A percentile compares a stretch with the other conserved stretches of the same genome.
These are phyloP conservation scores for Pleuronectes platessa DNA, from an alignment of 2,113 vertebrate species.

Conservation along the genomic window DNA sequence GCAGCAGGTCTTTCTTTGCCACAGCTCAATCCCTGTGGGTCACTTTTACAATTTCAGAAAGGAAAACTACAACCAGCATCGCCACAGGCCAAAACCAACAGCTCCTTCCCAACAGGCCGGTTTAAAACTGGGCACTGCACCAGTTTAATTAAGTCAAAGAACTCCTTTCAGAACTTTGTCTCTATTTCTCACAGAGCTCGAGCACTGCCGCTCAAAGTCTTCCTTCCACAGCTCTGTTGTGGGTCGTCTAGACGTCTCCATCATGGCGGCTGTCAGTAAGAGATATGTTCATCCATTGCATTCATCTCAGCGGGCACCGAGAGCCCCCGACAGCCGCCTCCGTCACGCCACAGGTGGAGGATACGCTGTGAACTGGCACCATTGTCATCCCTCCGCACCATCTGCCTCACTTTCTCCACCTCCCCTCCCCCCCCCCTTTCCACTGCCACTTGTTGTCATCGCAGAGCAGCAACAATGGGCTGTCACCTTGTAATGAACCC, in stretches of 20 bases:
- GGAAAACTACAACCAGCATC: no score
- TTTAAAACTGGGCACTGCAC: no score
- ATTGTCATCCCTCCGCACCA: slow-evolving; percentile 66
- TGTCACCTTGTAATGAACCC: slow-evolving; percentile 74
- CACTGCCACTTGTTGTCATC: slow-evolving; percentile 50
- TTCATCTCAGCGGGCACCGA: slow-evolving; percentile 65
- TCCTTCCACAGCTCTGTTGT: no score
- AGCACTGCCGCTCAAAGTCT: not conserved
- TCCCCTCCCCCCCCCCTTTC: not conserved
- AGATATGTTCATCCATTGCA: slow-evolving; percentile 64
- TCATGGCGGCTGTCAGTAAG: slow-evolving; percentile 54
- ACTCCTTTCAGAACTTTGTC: not conserved
- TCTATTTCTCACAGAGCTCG: not conserved
- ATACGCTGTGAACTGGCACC: slow-evolving; percentile 70
- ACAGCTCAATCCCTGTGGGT: no score
- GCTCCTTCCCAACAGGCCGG: no score
- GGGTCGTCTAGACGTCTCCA: slow-evolving; percentile 63
- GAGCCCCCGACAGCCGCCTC: slow-evolving; percentile 63
- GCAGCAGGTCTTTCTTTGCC: no score
- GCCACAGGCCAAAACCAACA: no score
- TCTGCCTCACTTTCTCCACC: slow-evolving; percentile 68
- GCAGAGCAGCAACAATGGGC: slow-evolving; percentile 61
- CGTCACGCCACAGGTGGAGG: slow-evolving; percentile 77
- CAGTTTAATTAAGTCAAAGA: not conserved
- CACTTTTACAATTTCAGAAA: no score